phyloP scores from a whole-genome alignment of 2,797 vertebrate species.

The Morus bassanus region DNA sequence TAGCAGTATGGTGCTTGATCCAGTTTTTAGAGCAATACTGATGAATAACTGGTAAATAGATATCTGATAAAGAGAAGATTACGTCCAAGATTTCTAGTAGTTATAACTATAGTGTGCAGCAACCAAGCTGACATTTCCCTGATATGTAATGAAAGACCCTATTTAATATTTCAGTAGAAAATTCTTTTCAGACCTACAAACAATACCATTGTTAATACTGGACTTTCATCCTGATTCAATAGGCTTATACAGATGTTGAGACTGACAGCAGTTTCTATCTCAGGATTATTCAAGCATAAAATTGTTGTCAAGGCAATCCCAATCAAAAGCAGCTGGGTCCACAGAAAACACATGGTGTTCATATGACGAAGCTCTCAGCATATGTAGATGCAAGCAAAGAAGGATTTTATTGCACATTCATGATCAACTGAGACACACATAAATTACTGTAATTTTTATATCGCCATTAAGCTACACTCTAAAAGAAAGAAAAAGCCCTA shows the following conservation, averaged over 20 bases:
- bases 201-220: neutral
- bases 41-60: neutral
- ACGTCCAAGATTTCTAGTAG: neutral
- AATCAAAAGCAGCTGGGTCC: slow-evolving; percentile 42
- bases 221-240: neutral
- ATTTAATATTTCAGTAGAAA: neutral
- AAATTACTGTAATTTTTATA: slow-evolving; percentile 49
- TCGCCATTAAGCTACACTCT: neutral
- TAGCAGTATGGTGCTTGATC: accelerated
- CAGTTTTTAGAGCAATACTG: neutral
- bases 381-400: neutral
- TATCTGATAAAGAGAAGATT: neutral
- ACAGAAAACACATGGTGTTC: slow-evolving; percentile 22
- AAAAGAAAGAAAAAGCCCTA: slow-evolving; percentile 43
- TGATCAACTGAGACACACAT: neutral
- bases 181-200: neutral
- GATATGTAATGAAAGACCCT: neutral
- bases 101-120: neutral
- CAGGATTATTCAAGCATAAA: slow-evolving; percentile 30
- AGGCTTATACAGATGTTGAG: slow-evolving; percentile 16
- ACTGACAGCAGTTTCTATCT: slow-evolving; percentile 26
- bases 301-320: slow-evolving; percentile 35
- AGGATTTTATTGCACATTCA: slow-evolving; percentile 30
- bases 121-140: neutral
- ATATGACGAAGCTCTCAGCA: neutral